These are phyloP conservation scores for Oligia fasciuncula DNA, from an alignment of 2,888 invertebrate species.

Conservation along the genomic window DNA sequence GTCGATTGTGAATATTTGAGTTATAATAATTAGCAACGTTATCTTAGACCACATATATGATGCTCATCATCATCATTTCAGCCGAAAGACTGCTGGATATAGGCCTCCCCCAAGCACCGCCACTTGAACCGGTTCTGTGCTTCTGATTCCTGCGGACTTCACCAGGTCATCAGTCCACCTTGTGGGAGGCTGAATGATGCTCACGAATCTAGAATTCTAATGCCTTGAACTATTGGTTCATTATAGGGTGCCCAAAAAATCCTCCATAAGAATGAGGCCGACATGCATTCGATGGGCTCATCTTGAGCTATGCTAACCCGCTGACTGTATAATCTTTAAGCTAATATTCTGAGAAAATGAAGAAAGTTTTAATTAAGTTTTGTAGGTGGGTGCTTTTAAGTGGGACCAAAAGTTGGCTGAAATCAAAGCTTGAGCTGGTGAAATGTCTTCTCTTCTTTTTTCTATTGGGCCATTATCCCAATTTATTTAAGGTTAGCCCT, in stretches of 20 bases:
- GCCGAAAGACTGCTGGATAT: background rate
- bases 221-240: background rate
- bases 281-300: background rate
- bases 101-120: background rate
- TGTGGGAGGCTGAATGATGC: background rate
- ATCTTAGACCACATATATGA: no score
- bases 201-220: background rate
- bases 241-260: background rate
- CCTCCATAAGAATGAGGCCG: background rate
- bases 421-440: background rate
- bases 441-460: background rate
- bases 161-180: background rate
- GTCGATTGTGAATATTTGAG: background rate
- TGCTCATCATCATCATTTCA: background rate
- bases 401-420: background rate
- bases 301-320: background rate
- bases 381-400: no score
- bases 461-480: no score
- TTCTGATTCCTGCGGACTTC: background rate
- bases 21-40: background rate
- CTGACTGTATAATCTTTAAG: background rate
- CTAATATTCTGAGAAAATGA: background rate
- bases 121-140: background rate
- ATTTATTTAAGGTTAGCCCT: no score
- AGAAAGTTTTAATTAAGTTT: background rate